Base-by-base conservation (phyloP, 2,888 invertebrate species). In the Polyploca ridens region DNA sequence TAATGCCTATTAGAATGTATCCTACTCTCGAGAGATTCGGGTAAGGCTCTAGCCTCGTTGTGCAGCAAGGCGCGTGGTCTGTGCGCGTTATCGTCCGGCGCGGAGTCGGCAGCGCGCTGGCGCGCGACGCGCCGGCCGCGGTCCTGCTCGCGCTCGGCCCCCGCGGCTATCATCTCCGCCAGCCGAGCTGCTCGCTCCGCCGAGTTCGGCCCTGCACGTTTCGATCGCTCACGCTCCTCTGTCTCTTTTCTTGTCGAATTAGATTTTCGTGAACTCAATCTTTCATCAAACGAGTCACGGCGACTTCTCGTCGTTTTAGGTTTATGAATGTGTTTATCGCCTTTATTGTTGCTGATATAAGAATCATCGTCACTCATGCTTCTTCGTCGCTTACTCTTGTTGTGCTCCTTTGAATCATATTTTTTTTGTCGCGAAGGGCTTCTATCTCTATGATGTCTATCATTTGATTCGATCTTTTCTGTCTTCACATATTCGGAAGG, bases 1-100 rank as follows among this genome's bases (percentile, higher is more conserved):
- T 98, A 97, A 87, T 98, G 97, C 58, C 97, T 95, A 84, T 98
- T 99, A 14, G 98, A 96, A 81, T 97, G 97, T 62, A 99, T 96
- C 74, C 99, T 95, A 69, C 96, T 96, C 82, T 98, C 98, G 0
- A 99, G 96, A 11, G 96, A 96, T 64, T 96, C 96, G 33, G 95
- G 95, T 72, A 95, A 94, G 0, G 96, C 96, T 63, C 78, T 94
- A 79, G 81, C 95, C 89, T 70, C 94, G 92, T 74, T 73, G 90
- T 92, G 70, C 91, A 62, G 97, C 93, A n/a, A 97, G 94, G 69
- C 96, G 95, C 78, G 96, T 96, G 1, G 97, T 95, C 61, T 95
- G 94, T 66, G 95, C 93, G 38, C n/a, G 6, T 46, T 63, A 33
- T 62, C 65, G 35, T 13, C 69, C 85, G 74, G 95, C 65, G 84